Percentiles rank a stretch among this genome's conserved stretches.
Conservation (phyloP, 2,113 vertebrate genomes). For the Tychaedon coryphoeus region DNA sequence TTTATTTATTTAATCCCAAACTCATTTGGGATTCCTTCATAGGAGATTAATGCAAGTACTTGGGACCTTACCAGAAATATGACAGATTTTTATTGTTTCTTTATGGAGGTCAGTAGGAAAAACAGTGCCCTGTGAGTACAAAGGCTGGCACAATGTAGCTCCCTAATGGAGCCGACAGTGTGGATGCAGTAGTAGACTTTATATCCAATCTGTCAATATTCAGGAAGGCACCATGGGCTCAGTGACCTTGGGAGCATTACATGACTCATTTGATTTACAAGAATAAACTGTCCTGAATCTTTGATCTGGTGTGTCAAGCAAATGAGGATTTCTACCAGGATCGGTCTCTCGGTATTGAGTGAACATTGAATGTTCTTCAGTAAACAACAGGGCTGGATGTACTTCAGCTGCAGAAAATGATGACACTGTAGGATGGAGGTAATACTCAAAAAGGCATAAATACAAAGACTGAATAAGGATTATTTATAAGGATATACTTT, state of each 20-base stretch:
- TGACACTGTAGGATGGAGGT: neutral
- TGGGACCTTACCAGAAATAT: neutral
- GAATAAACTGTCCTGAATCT: neutral
- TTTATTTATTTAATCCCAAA: no score
- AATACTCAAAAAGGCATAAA: neutral
- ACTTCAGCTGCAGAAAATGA: neutral
- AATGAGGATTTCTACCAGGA: neutral
- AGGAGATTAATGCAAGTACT: neutral
- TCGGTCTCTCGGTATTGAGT: neutral
- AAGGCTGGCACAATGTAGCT: neutral
- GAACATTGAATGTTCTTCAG: neutral
- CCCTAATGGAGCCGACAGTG: fast-evolving
- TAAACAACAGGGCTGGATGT: neutral
- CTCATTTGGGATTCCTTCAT: neutral
- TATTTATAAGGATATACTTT: neutral
- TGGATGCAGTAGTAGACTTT: neutral
- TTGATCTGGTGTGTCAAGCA: neutral
- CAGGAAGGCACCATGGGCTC: neutral
- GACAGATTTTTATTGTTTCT: neutral
- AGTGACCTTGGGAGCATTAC: neutral
- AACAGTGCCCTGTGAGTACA: neutral
- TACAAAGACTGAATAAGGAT: neutral
- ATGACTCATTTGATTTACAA: neutral
- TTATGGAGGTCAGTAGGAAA: neutral
- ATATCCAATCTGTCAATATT: neutral